Conservation (phyloP, 1,140 invertebrate genomes). For the Brachionus asplanchnoidis region DNA sequence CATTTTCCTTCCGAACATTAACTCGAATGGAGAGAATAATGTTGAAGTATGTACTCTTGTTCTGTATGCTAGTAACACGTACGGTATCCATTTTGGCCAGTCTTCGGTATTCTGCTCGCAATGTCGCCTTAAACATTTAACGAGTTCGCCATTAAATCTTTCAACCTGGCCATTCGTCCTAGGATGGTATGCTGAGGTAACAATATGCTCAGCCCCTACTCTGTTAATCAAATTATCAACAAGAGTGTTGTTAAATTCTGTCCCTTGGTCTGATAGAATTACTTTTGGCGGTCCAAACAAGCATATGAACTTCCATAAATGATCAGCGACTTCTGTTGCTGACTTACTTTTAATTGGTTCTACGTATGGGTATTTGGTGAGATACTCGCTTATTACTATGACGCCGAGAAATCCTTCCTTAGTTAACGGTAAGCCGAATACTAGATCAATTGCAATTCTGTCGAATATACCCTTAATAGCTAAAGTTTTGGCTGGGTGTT, state of each 20-base stretch:
- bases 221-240: neutral
- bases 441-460: neutral
- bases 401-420: neutral
- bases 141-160: neutral
- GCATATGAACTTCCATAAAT: neutral
- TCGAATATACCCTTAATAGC: neutral
- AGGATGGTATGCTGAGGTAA: neutral
- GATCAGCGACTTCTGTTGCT: neutral
- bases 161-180: neutral
- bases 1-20: conserved; percentile 8
- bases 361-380: neutral
- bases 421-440: neutral
- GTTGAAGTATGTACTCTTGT: neutral
- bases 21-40: neutral
- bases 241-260: conserved; percentile 1
- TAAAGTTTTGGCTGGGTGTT: neutral
- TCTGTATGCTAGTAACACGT: neutral
- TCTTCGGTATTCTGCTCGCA: neutral
- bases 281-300: neutral
- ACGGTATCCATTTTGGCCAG: conserved; percentile 11
- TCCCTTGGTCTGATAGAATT: neutral
- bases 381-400: neutral
- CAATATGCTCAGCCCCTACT: neutral
- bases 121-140: neutral
- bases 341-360: neutral